phyloP scores from a whole-genome alignment of 2,888 invertebrate genomes.

The Gastracanthus pulcherrimus region DNA sequence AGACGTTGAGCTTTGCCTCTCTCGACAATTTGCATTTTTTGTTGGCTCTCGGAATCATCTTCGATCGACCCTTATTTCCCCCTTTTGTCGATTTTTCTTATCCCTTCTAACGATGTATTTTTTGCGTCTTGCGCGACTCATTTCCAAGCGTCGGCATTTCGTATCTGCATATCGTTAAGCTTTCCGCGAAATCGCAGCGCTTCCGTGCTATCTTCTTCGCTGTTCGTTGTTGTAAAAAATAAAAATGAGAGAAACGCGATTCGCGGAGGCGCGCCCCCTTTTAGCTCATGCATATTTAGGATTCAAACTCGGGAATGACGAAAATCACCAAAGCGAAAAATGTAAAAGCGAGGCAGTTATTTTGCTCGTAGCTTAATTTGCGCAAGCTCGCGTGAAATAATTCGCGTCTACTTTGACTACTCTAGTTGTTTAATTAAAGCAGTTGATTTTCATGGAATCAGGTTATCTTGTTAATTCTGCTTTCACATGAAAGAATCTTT shows the following conservation, averaged over 20 bases:
- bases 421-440: neutral
- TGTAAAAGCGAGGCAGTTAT: neutral
- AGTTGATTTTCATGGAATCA: no score
- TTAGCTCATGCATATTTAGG: slow-evolving; percentile 33
- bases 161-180: slow-evolving; percentile 74
- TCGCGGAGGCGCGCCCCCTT: no score
- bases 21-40: slow-evolving; percentile 73
- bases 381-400: neutral
- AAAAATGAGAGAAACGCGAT: neutral
- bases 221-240: neutral
- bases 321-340: slow-evolving; percentile 6
- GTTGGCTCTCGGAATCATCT: slow-evolving; percentile 70
- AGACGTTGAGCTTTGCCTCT: slow-evolving; percentile 73
- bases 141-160: slow-evolving; percentile 69
- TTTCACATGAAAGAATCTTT: neutral
- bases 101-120: neutral
- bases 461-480: neutral
- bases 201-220: neutral
- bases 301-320: neutral
- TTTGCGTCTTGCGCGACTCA: slow-evolving; percentile 59
- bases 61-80: slow-evolving; percentile 8
- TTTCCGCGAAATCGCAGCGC: slow-evolving; percentile 57
- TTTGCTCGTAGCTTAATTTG: neutral
- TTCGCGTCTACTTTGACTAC: neutral
- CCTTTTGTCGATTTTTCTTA: neutral